Base-by-base conservation (phyloP, 2,888 invertebrate genomes). In the Parnassius orleans region DNA sequence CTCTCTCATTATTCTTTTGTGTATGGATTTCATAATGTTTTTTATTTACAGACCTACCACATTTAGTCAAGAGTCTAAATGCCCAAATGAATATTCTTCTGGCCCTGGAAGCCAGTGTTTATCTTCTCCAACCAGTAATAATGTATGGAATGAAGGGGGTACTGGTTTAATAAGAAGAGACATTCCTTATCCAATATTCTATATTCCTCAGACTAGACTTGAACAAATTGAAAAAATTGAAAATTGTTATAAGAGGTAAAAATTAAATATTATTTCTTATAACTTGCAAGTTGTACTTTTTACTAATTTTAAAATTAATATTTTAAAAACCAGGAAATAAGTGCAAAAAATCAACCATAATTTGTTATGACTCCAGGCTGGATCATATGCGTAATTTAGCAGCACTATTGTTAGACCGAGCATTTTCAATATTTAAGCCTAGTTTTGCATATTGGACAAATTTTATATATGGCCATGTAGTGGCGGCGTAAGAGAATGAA, bases 121-220 rank as follows among this genome's bases (percentile, higher is more conserved):
- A 52, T 86, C 93, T 63, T 44, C 15, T 12, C 79, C 87, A 47
- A 77, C 84, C 9, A 90, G 86, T 65, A 91, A 93, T 0, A 95
- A 96, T 95, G 92, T 93, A 0, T 98, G 98, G 98, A 98, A 98
- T 89, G 93, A 93, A 12, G 81, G 86, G 69, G 98, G 97, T 10
- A 95, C 95, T 12, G 94, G 95, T 2, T 85, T 98, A 12, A 81
- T 98, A 70, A 93, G 95, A 73, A 93, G 94, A 73, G 95, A 98
- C 76, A 96, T 97, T 77, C 95, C 95, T n/a, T 97, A 98, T 75
- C 98, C 98, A 0, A 95, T 98, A 71, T 97, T 97, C 85, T 95
- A 94, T 66, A 88, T 98, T 47, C 93, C 92, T 2, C 79, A 80
- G 43, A 73, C 84, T n/a, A 75, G 84, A 59, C 75, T 87, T 5